phyloP scores from a whole-genome alignment of 1,140 invertebrate genomes.

The Neocloeon triangulifer region DNA sequence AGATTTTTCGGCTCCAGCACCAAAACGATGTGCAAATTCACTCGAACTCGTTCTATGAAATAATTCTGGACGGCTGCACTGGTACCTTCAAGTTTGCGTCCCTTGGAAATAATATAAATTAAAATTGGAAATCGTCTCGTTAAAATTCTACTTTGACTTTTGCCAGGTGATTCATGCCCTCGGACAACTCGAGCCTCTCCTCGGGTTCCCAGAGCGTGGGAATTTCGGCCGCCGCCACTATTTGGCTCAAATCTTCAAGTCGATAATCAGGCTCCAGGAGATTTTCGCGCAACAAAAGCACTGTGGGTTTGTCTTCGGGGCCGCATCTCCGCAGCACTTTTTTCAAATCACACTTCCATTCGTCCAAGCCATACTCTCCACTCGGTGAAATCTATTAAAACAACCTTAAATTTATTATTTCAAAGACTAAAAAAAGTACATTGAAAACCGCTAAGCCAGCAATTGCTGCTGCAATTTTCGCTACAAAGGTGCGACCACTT shows the following conservation, averaged over 20 bases:
- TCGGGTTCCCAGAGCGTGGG: conserved; percentile 76
- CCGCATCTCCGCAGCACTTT: conserved; percentile 56
- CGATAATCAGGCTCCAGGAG: conserved; percentile 70
- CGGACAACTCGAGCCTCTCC: conserved; percentile 79
- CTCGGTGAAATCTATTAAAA: conserved; percentile 61
- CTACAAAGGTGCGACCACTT: conserved; percentile 63
- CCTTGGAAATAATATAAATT: too few species aligned
- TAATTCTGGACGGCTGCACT: conserved; percentile 66
- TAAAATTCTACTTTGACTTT: too few species aligned
- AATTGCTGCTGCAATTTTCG: conserved; percentile 59
- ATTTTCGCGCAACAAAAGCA: conserved; percentile 74
- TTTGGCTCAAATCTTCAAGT: conserved; percentile 82
- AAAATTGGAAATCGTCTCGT: too few species aligned
- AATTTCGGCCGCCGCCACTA: conserved; percentile 79
- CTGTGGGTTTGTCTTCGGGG: conserved; percentile 55
- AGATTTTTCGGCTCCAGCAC: too few species aligned
- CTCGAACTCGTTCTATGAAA: conserved; percentile 64
- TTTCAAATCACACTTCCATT: conserved; percentile 80
- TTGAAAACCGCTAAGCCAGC: conserved; percentile 38
- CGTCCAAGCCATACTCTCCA: conserved; percentile 45
- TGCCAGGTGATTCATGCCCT: conserved; percentile 62
- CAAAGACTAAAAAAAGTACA: too few species aligned
- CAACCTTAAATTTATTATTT: too few species aligned
- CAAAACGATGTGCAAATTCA: conserved; percentile 67
- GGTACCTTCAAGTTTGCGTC: conserved; percentile 56